Base-by-base conservation (phyloP, 1,140 invertebrate species). In the Elysia chlorotica region DNA sequence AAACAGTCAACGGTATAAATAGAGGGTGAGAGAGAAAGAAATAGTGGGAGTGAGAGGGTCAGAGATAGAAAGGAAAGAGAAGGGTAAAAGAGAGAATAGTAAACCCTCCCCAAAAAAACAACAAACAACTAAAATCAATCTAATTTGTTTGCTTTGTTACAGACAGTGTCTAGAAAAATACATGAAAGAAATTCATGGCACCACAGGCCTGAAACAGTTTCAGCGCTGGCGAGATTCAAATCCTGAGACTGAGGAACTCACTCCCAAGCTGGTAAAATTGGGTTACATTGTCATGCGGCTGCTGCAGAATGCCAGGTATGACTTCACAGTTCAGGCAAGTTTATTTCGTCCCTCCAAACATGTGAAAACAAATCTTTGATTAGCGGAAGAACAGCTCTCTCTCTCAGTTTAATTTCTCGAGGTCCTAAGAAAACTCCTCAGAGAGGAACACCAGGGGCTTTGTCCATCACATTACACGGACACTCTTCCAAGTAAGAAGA, bases 271-370 rank as follows among this genome's bases (percentile, higher is more conserved):
- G 28, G 72, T 68, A 31, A 83, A 83, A 62, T 63, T 83, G 25
- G 53, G 73, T 1, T 83, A 83, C 67, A 76, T 83, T 41, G 77
- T 81, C 35, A 38, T 83, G 19, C 73, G 82, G 37, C 74, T 83
- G 1, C 74, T 83, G 33, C 82, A 83, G 62, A 83, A 83, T 80
- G 82, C 82, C 62, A 76, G 68, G 82, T 83, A n/a, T n/a, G n/a
- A n/a, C n/a, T n/a, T n/a, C n/a, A n/a, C n/a, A n/a, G n/a, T n/a
- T n/a, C n/a, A n/a, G n/a, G n/a, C n/a, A n/a, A 68, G 36, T 71
- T 68, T 33, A 38, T 65, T 59, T 41, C 14, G 41, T 14, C 41
- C 14, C 41, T 48, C n/a, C 14, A n/a, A 14, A 48, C n/a, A 48
- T n/a, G n/a, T n/a, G n/a, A n/a, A 19, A 56, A 25, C 54, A 3